Conservation (phyloP, 2,888 invertebrate genomes). For the Nomada flava region DNA sequence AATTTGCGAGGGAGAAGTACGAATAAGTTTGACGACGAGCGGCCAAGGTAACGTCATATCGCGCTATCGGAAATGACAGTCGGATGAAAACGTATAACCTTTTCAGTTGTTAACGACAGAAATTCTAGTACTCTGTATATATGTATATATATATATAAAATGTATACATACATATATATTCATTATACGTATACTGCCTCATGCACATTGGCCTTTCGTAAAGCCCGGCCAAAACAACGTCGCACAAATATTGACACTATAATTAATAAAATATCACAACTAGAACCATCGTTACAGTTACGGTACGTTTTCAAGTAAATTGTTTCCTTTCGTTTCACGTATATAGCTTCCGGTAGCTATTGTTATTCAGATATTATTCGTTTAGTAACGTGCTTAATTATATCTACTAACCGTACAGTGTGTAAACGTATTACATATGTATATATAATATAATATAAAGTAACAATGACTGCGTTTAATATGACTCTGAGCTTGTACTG, state of each 20-base stretch:
- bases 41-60: constrained; percentile 25
- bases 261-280: constrained; percentile 83
- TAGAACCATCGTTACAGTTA: constrained; percentile 82
- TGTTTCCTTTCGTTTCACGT: constrained; percentile 8
- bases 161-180: constrained; percentile 8
- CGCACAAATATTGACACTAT: constrained; percentile 74
- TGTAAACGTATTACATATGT: constrained; percentile 9
- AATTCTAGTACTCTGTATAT: background rate
- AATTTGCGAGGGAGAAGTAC: background rate
- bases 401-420: constrained; percentile 24
- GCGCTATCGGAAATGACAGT: constrained; percentile 27
- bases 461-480: constrained; percentile 64
- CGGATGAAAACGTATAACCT: constrained; percentile 28
- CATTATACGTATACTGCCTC: constrained; percentile 25
- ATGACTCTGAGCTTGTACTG: constrained; percentile 70
- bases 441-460: constrained; percentile 17
- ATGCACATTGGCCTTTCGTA: constrained; percentile 41
- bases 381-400: constrained; percentile 30
- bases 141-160: too few relatives aligned
- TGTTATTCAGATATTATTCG: constrained; percentile 17
- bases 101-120: constrained; percentile 43
- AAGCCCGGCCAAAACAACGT: constrained; percentile 54
- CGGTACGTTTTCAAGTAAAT: constrained; percentile 62
- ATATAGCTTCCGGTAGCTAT: constrained; percentile 5
- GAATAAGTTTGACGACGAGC: constrained; percentile 14